Conservation (phyloP, 2,888 invertebrate genomes). For the Phlogophora meticulosa region DNA sequence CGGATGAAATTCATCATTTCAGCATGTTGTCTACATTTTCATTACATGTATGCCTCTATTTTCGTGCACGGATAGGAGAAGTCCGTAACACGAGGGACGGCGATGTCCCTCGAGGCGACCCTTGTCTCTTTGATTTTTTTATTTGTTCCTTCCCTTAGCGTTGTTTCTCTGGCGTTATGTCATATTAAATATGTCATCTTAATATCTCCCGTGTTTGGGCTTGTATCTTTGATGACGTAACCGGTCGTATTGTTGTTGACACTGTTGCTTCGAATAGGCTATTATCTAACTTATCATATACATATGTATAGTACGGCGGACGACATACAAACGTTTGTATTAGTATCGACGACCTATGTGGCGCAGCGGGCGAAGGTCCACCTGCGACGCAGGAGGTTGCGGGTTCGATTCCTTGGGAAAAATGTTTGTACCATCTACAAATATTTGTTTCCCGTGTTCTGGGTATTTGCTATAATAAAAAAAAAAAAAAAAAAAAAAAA, state of each 20-base stretch:
- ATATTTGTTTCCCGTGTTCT: too few relatives aligned
- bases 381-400: too few relatives aligned
- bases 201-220: conserved; percentile 34
- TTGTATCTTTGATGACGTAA: conserved; percentile 23
- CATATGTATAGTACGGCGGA: too few relatives aligned
- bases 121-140: conserved; percentile 66
- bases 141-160: conserved; percentile 51
- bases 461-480: too few relatives aligned
- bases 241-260: background rate
- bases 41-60: conserved; percentile 41
- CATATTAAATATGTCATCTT: conserved; percentile 51
- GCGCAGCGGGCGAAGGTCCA: too few relatives aligned
- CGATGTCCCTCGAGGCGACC: conserved; percentile 51
- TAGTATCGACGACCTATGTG: too few relatives aligned
- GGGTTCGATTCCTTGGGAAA: too few relatives aligned
- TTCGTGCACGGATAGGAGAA: conserved; percentile 34
- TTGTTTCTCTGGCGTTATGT: conserved; percentile 40
- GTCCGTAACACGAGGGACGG: conserved; percentile 46
- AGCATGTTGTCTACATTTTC: conserved; percentile 53
- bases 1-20: conserved; percentile 40
- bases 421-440: too few relatives aligned
- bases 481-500: too few relatives aligned
- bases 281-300: too few relatives aligned
- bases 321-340: too few relatives aligned
- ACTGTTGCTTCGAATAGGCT: background rate